A percentile compares a stretch with the other conserved stretches of the same genome.
Conservation (phyloP, 2,888 invertebrate genomes). For the Parnassius smintheus region DNA sequence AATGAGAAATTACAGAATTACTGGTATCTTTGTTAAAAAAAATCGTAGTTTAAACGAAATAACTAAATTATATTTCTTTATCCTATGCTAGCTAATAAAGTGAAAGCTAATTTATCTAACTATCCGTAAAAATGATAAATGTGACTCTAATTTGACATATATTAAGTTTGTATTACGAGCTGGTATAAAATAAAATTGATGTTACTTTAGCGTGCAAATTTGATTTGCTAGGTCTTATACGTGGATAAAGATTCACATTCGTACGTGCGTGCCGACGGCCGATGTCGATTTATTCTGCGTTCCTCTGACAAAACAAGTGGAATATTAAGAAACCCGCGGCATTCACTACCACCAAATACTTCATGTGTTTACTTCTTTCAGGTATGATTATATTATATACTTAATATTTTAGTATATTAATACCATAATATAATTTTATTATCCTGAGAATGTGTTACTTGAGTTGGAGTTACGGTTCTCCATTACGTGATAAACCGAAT, state of each 20-base stretch:
- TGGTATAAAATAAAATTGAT: conserved; percentile 23
- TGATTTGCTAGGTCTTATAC: conserved; percentile 82
- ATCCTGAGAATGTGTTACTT: too few relatives aligned
- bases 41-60: too few relatives aligned
- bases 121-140: conserved; percentile 13
- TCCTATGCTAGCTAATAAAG: conserved; percentile 8
- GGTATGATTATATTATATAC: conserved; percentile 45
- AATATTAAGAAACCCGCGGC: conserved; percentile 86
- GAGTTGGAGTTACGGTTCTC: too few relatives aligned
- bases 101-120: conserved; percentile 7
- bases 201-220: conserved; percentile 31
- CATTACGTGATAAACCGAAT: too few relatives aligned
- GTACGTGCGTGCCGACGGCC: conserved; percentile 86
- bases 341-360: conserved; percentile 90
- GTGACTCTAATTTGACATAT: conserved; percentile 22
- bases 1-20: too few relatives aligned
- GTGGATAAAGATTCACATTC: conserved; percentile 88
- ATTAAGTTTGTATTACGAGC: conserved; percentile 21
- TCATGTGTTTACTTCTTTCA: conserved; percentile 90
- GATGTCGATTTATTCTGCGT: conserved; percentile 88
- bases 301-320: conserved; percentile 88
- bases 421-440: too few relatives aligned
- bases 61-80: not conserved
- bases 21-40: too few relatives aligned
- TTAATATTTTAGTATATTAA: too few relatives aligned